These are phyloP conservation scores for Atrina japonica DNA, from an alignment of 2,888 invertebrate genomes.

Conservation along the genomic window DNA sequence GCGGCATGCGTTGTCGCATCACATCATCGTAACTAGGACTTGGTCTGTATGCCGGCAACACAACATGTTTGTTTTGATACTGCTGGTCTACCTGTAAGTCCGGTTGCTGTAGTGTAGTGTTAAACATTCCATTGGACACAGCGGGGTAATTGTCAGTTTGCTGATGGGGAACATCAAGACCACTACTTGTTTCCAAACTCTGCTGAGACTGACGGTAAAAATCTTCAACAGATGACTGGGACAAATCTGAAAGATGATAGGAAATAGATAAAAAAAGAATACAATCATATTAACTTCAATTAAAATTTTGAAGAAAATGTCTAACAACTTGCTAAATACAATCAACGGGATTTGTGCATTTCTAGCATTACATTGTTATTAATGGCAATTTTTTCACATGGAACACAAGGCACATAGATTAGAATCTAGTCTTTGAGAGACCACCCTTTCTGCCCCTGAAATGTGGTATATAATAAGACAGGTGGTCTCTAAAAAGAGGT, in stretches of 20 bases:
- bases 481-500: too few relatives aligned
- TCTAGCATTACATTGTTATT: too few relatives aligned
- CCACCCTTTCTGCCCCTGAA: too few relatives aligned
- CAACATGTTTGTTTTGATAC: constrained; percentile 62
- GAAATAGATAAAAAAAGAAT: not conserved
- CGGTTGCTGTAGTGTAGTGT: constrained; percentile 18
- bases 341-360: too few relatives aligned
- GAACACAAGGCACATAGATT: too few relatives aligned
- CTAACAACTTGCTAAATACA: not conserved
- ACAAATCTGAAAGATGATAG: constrained; percentile 49
- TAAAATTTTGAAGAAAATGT: too few relatives aligned
- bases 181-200: constrained; percentile 58
- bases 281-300: not conserved
- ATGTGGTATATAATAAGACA: too few relatives aligned
- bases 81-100: constrained; percentile 53
- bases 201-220: constrained; percentile 68
- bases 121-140: constrained; percentile 10
- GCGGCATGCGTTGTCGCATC: constrained; percentile 85
- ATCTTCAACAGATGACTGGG: constrained; percentile 62
- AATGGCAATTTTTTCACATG: too few relatives aligned
- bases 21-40: constrained; percentile 98
- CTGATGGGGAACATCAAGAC: constrained; percentile 11
- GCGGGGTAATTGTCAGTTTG: constrained; percentile 4
- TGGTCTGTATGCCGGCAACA: constrained; percentile 84
- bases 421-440: too few relatives aligned